Evolutionary conservation across 2,888 invertebrate genomes (phyloP), one percentile per base, ranked within the genome.

Genomic region (Agrochola lota): DNA sequence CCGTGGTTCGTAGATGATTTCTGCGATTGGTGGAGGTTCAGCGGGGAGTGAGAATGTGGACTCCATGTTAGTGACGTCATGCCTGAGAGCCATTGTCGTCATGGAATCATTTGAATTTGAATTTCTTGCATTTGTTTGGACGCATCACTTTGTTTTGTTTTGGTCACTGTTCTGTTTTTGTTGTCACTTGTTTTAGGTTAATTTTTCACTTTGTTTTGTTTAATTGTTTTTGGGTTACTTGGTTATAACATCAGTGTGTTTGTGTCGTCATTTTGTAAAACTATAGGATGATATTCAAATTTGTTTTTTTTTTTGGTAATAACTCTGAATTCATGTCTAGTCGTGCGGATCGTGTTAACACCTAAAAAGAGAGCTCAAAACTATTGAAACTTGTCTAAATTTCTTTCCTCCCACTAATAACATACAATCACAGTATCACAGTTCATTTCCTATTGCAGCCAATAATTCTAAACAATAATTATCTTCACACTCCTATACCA

Each of bases 1-100:
- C 77, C 93, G 94, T 7, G 95, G 93, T 79, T 95, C 95, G 87
- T 95, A 95, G 59, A 91, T 90, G 77, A 92, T 77, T 23, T 91
- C 91, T 3, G 92, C 96, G 94, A 94, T 97, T 94, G 94, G 98
- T 92, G 95, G 97, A 90, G 96, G 97, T 96, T 92, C 97, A 93
- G 95, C 98, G 94, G 94, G 94, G 86, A 95, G 97, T 17, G 66
- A 46, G 95, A 96, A 96, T 81, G 86, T 91, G 2, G 95, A 89
- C 89, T 97, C 97, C 95, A 97, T 96, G 81, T 82, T 91, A n/a
- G 85, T 83, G 81, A 93, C 91, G 91, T 96, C 94, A 91, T 95
- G 94, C 79, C 95, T 92, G 72, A 95, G 83, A 35, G 95, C 94
- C 96, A 96, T 96, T 71, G 74, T 90, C 66, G 79, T 88, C 84